A percentile compares a stretch with the other conserved stretches of the same genome.
Evolutionary conservation across 2,113 vertebrate genomes (phyloP).

Genomic region (Petrocephalus microphthalmus): DNA sequence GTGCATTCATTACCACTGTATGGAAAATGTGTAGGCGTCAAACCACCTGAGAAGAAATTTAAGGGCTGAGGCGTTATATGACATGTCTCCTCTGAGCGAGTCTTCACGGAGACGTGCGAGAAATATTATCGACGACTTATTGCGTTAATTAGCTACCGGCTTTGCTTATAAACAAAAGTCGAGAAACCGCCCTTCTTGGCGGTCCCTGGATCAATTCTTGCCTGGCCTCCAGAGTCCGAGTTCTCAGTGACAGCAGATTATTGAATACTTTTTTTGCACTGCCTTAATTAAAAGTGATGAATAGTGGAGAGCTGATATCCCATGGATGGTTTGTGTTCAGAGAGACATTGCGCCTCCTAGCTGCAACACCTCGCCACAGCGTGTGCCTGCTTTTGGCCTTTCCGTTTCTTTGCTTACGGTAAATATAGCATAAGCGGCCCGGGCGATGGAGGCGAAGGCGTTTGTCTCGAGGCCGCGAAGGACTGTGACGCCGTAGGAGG

Average conservation of each 20-base stretch:
- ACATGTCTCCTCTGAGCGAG: not conserved
- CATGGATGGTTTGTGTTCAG: not conserved
- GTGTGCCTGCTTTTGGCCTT: not conserved
- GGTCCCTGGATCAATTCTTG: not conserved
- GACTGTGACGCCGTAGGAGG: not conserved
- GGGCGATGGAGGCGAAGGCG: not conserved
- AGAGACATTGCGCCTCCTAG: not conserved
- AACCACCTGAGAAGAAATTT: not conserved
- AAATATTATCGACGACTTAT: not conserved
- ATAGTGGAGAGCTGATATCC: not conserved
- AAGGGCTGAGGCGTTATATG: not conserved
- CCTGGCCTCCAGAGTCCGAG: not conserved
- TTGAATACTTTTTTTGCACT: not conserved
- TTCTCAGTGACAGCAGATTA: not conserved
- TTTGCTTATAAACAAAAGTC: not conserved
- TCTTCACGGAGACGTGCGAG: not conserved
- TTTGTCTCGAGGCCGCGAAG: not conserved
- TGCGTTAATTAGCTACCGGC: not conserved
- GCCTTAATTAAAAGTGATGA: slow-evolving; percentile 18
- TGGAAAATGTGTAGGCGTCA: slow-evolving; percentile 12
- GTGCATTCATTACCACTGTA: slow-evolving; percentile 9
- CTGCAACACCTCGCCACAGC: not conserved
- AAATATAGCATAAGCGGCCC: not conserved
- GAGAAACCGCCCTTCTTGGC: not conserved
- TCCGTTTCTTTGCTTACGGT: not conserved